Evolutionary conservation across 30 jellyfish, hydroid and myxozoan species (phyloP), one percentile per base, ranked within the genome.

Genomic region (Chrysaora quinquecirrha): DNA sequence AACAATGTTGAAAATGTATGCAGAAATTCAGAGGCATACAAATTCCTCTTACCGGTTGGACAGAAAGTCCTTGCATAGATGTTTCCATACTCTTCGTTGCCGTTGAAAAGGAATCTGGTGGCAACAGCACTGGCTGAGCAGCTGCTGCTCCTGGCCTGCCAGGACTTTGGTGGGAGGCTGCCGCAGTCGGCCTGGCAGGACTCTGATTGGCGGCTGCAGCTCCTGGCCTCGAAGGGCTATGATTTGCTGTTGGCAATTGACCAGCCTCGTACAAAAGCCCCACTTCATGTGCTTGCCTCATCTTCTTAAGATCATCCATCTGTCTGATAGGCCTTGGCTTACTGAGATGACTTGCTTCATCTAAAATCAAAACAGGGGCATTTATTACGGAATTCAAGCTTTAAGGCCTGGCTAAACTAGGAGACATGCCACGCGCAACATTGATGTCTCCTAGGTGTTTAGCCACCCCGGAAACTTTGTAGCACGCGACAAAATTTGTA

Each of bases 271-370:
- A 79, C 38, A 78, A 54, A 31, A 80, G 30, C 49, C 96, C 96
- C 56, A 71, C 73, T 65, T 87, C 96, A 34, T 87, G 88, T 23
- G 75, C 83, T 22, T 85, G 70, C 25, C 96, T 74, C 47, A 78
- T 48, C 23, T 16, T 21, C 34, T 20, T 56, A 25, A 34, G 18
- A 3, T 84, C 88, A 1, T 25, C 78, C 20, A 73, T 62, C 19
- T 73, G 30, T 34, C 88, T 38, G 7, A 78, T 78, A 0, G 85
- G 84, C 49, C 85, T 49, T 19, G 75, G 95, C 61, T 66, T 84
- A 19, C 1, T n/a, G 0, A 16, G 33, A 34, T 12, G 80, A 7
- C 21, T 70, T 16, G 54, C 78, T 7, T 19, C 3, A 23, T 2
- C 23, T 1, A 43, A 32, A 3, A 30, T 4, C 58, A 65, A 11